Percentiles rank a stretch among this genome's conserved stretches.
phyloP scores from a whole-genome alignment of 2,888 invertebrate species.

The Lasius platythorax region DNA sequence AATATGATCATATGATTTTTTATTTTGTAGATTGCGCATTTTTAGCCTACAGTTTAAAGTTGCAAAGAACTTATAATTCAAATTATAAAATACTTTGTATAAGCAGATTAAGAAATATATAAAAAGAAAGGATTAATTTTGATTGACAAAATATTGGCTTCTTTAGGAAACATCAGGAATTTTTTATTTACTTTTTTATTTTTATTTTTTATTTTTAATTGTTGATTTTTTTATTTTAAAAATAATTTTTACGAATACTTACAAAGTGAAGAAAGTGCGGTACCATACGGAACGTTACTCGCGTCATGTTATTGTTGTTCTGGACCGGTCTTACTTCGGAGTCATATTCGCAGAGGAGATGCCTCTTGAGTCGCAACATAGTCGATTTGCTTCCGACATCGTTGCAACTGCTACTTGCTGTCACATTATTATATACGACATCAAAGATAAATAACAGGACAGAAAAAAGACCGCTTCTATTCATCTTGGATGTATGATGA shows the following conservation, averaged over 20 bases:
- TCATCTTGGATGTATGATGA: constrained; percentile 8
- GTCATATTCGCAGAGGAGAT: constrained; percentile 88
- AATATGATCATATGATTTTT: neutral
- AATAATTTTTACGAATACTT: constrained; percentile 58
- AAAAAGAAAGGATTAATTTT: neutral
- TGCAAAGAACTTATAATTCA: neutral
- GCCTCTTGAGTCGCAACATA: constrained; percentile 84
- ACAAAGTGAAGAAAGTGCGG: constrained; percentile 87
- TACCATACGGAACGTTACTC: constrained; percentile 87
- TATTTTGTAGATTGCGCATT: neutral
- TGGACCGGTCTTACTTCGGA: constrained; percentile 85
- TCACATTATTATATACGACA: neutral
- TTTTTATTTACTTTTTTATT: neutral
- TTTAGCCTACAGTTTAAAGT: neutral
- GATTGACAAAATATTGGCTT: neutral
- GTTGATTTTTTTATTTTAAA: too few relatives aligned
- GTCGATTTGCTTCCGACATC: constrained; percentile 68
- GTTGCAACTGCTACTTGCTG: constrained; percentile 68
- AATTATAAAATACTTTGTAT: neutral
- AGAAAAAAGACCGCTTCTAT: constrained; percentile 31
- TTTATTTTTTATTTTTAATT: too few relatives aligned
- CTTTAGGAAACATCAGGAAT: neutral
- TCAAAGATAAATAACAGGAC: constrained; percentile 13
- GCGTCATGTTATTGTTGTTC: constrained; percentile 86
- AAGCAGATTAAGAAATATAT: neutral